These are phyloP conservation scores for Drosophila rufa DNA, from an alignment of 1,140 invertebrate species.

Conservation along the genomic window DNA sequence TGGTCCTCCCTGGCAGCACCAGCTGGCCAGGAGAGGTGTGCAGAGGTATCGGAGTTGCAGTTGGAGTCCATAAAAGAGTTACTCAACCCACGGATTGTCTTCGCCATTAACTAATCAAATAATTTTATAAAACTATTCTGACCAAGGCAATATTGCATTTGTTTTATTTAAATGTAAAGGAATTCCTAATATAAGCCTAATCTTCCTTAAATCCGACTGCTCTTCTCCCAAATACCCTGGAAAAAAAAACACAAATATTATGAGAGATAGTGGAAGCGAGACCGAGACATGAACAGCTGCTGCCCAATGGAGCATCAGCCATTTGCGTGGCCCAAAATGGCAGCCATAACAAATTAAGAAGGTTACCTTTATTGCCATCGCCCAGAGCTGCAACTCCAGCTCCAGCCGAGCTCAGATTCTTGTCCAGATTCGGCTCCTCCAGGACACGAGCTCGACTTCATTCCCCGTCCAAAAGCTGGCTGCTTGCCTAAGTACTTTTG, in stretches of 20 bases:
- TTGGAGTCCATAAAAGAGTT: not conserved
- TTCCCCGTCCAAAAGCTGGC: constrained; percentile 33
- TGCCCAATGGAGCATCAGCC: constrained; percentile 44
- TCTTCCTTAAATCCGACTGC: too few relatives aligned
- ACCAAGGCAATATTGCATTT: too few relatives aligned
- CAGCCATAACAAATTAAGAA: constrained; percentile 82
- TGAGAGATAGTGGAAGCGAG: not conserved
- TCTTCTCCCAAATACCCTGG: not conserved
- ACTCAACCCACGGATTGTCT: not conserved
- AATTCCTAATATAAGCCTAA: too few relatives aligned
- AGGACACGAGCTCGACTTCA: constrained; percentile 13
- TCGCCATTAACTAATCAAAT: too few relatives aligned
- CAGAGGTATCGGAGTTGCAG: not conserved
- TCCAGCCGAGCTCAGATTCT: constrained; percentile 6
- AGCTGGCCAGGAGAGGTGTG: constrained; percentile 36
- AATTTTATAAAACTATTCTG: too few relatives aligned
- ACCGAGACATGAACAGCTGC: constrained; percentile 18
- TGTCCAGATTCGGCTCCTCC: constrained; percentile 15
- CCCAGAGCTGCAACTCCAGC: constrained; percentile 23
- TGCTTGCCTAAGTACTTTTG: constrained; percentile 60
- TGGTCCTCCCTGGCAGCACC: constrained; percentile 49
- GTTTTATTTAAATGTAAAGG: too few relatives aligned
- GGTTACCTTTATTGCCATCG: constrained; percentile 77
- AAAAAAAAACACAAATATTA: not conserved
- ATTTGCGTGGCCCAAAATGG: constrained; percentile 71